Evolutionary conservation across 30 jellyfish, hydroid and myxozoan genomes (phyloP).

Genomic region (Nemopilema nomurai): DNA sequence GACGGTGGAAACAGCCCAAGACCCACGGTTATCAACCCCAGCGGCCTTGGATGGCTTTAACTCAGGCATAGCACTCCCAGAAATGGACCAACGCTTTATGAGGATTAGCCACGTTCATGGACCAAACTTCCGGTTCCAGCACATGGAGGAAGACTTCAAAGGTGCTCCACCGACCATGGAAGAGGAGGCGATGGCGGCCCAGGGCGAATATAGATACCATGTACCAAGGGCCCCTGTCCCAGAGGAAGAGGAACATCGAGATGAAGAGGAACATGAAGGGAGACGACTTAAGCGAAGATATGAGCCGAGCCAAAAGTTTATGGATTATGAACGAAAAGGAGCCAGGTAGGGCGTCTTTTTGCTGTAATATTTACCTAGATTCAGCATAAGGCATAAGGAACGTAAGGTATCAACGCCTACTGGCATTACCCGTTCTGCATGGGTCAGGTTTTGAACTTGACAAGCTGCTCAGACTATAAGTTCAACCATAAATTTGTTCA

Average conservation of each 20-base stretch:
- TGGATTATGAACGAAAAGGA: constrained; percentile 31
- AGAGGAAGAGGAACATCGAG: constrained; percentile 24
- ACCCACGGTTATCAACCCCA: constrained; percentile 74
- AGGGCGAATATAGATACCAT: constrained; percentile 68
- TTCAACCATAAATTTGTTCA: no score
- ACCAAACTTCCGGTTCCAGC: constrained; percentile 35
- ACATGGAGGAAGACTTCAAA: constrained; percentile 48
- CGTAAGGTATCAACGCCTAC: no score
- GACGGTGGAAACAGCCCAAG: constrained; percentile 81
- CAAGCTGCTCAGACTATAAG: no score
- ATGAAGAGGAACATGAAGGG: constrained; percentile 14
- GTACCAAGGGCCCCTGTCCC: constrained; percentile 56
- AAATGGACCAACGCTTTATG: constrained; percentile 73
- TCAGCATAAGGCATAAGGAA: no score
- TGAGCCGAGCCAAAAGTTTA: constrained; percentile 6
- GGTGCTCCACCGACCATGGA: constrained; percentile 62
- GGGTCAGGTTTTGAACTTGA: no score
- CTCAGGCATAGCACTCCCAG: constrained; percentile 93
- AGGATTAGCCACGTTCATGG: constrained; percentile 52
- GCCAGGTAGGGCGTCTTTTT: constrained; percentile 44
- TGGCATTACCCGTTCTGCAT: no score
- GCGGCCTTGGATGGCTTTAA: constrained; percentile 80
- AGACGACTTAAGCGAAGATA: constrained; percentile 40
- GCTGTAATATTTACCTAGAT: no score
- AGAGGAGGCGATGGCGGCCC: constrained; percentile 59